Base-by-base conservation (phyloP, 1,140 invertebrate species). In the Bombus turneri region DNA sequence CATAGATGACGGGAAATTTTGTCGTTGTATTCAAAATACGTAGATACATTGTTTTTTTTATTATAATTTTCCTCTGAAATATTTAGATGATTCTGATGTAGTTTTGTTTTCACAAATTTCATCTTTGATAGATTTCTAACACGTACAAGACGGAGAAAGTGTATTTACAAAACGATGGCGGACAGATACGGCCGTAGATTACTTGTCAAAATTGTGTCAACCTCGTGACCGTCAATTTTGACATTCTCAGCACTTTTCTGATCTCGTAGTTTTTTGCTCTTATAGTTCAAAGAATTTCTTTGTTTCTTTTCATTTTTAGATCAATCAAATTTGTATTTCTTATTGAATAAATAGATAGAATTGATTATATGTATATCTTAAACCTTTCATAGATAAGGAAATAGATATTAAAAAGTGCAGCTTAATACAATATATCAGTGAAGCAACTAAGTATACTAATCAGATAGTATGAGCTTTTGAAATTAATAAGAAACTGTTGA, bases 161-260 rank as follows among this genome's bases (percentile, higher is more conserved):
- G 83, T 77, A 85, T 86, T 78, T 76, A 77, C 64, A 76, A 75
- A 62, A 81, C 85, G 76, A 69, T 83, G 66, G 68, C 83, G 79
- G 73, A 80, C 62, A 82, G 73, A 79, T 53, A 86, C 74, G 78
- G 68, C 69, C 41, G 83, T 83, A 81, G 75, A 73, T 85, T 71
- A 71, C 87, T 88, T 91, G 90, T 91, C 90, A 93, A 91, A 91
- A 93, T 92, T 92, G 88, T 92, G 90, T 91, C 91, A 85, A 81
- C 69, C 87, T 79, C 86, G 87, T 89, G 83, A 86, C 43, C 59
- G 57, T 18, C 53, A n/a, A 86, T 81, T 53, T 85, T 73, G 84
- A 77, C 73, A 83, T 39, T 85, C 72, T 43, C 3, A 80, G 41
- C 28, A 53, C 18, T 31, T 80, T 72, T 72, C 6, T 31, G 10